phyloP scores from a whole-genome alignment of 2,888 invertebrate species.

The Ophion ventricosus region DNA sequence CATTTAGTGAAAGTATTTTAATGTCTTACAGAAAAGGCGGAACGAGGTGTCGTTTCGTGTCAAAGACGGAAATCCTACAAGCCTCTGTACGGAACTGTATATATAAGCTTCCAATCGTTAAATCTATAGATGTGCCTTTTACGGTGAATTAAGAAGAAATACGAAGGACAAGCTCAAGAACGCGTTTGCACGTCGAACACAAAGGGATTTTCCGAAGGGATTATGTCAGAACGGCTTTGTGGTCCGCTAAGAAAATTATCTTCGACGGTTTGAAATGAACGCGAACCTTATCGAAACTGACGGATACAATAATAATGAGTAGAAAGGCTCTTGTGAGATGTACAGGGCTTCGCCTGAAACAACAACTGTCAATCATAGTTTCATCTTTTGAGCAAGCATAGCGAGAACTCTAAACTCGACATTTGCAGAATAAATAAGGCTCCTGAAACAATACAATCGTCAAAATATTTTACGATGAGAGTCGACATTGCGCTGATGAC shows the following conservation, averaged over 20 bases:
- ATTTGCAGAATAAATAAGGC: slow-evolving; percentile 51
- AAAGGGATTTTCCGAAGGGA: slow-evolving; percentile 48
- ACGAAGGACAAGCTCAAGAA: not conserved
- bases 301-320: slow-evolving; percentile 68
- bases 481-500: not conserved
- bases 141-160: too few species aligned
- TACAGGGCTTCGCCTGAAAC: slow-evolving; percentile 61
- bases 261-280: slow-evolving; percentile 47
- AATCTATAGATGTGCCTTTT: too few species aligned
- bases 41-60: too few species aligned
- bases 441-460: slow-evolving; percentile 27
- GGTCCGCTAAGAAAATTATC: slow-evolving; percentile 63
- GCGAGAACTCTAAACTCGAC: slow-evolving; percentile 26
- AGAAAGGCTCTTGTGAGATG: slow-evolving; percentile 13
- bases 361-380: slow-evolving; percentile 60
- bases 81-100: too few species aligned
- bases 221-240: slow-evolving; percentile 36
- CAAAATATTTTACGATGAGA: slow-evolving; percentile 3
- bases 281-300: slow-evolving; percentile 64
- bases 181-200: slow-evolving; percentile 39
- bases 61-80: too few species aligned
- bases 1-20: not conserved
- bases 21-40: not conserved
- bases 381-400: slow-evolving; percentile 38
- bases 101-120: too few species aligned